Evolutionary conservation across 1,140 invertebrate species (phyloP), one percentile per base, ranked within the genome.

Genomic region (Holotrichia oblita): DNA sequence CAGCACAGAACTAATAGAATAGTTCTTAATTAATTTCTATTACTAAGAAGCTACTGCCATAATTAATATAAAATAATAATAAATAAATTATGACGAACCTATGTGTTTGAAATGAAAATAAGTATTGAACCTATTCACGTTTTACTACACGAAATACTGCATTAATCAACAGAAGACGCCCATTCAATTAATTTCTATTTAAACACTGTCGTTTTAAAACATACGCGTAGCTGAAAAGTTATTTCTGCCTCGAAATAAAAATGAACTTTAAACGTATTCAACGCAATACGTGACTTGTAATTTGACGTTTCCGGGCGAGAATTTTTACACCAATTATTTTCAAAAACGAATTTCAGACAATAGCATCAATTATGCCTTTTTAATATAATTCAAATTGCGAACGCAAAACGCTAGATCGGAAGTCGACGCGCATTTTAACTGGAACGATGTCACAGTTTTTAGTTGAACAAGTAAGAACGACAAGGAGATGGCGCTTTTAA

Each of bases 351-450:
- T 55, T 55, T 55, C n/a, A 55, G 48, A 55, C 48, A 55, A 55
- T 55, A 55, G 48, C 48, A 55, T 55, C 48, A 55, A 55, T 55
- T 55, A 55, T 55, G 17, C 14, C 48, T 55, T 55, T 55, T 55
- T 55, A 55, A 55, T 55, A 55, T 55, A 3, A n/a, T 55, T 10
- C 48, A 55, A 55, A 55, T 55, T 55, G 17, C 48, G 48, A 17
- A 55, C 17, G 17, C 48, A 17, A 17, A 55, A 55, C 48, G 44
- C 14, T 17, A 17, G 48, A 17, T n/a, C 48, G 48, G 6, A 55
- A n/a, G 48, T 55, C 17, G 14, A n/a, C 14, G 12, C 42, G 42
- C 48, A 14, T 17, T 55, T 55, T n/a, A n/a, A 55, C n/a, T 55
- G 48, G 14, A 55, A 17, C n/a, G 48, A 55, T n/a, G 14, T 55